These are phyloP conservation scores for Dromaius novaehollandiae DNA, from an alignment of 2,113 vertebrate genomes.

Conservation along the genomic window DNA sequence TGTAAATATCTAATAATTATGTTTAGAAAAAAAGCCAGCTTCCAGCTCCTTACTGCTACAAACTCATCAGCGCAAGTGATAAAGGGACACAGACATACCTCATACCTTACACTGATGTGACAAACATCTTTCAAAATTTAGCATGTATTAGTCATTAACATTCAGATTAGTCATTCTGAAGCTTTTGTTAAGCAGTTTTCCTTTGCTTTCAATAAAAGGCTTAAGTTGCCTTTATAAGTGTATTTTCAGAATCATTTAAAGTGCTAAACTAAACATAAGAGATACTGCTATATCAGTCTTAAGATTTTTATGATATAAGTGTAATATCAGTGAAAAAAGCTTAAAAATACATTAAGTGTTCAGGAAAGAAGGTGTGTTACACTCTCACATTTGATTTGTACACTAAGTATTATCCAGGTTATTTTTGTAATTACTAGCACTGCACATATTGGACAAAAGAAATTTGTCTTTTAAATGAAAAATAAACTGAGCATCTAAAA, in stretches of 20 bases:
- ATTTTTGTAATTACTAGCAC: not conserved
- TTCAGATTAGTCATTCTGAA: conserved; percentile 29
- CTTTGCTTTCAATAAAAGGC: not conserved
- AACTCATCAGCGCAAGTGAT: not conserved
- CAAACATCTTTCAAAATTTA: conserved; percentile 10
- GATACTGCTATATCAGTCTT: not conserved
- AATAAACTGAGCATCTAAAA: not conserved
- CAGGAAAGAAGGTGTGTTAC: not conserved
- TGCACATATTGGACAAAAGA: not conserved
- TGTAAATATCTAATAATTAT: not conserved
- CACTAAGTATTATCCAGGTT: not conserved
- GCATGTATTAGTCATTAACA: not conserved
- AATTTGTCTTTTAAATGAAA: not conserved
- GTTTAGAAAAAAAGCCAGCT: not conserved
- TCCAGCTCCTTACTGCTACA: not conserved
- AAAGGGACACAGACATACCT: not conserved
- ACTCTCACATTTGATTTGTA: not conserved
- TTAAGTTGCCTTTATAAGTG: not conserved
- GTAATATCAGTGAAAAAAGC: not conserved
- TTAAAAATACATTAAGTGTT: not conserved
- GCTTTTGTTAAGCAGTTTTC: conserved; percentile 14
- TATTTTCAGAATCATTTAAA: not conserved
- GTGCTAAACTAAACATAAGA: conserved; percentile 1
- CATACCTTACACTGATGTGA: not conserved
- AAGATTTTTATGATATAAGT: not conserved